phyloP scores from a whole-genome alignment of 1,140 invertebrate species.

The Papilio polytes region DNA sequence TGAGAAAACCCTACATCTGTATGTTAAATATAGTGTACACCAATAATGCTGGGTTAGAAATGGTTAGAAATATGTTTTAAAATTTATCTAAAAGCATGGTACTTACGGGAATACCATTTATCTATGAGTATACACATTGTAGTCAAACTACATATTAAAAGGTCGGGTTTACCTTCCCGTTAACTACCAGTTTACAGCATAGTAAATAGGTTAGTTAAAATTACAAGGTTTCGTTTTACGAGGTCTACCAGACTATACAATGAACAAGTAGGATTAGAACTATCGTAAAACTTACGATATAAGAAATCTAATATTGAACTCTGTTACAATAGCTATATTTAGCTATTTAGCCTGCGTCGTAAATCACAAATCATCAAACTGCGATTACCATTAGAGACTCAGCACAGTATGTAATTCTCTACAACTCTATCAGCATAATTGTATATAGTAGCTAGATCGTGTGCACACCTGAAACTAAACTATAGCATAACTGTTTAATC shows the following conservation, averaged over 20 bases:
- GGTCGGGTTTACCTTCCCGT: constrained; percentile 29
- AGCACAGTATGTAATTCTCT: too few species aligned
- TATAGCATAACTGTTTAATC: too few species aligned
- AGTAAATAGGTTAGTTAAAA: constrained; percentile 52
- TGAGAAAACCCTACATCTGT: too few species aligned
- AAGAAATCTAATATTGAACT: constrained; percentile 43
- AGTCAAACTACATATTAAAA: constrained; percentile 28
- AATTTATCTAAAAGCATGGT: not conserved
- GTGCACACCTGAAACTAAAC: too few species aligned
- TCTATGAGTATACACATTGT: constrained; percentile 7
- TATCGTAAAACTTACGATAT: constrained; percentile 42
- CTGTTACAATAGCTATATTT: not conserved
- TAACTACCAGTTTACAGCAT: constrained; percentile 39
- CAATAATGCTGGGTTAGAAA: not conserved
- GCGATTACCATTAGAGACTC: too few species aligned
- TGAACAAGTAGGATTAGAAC: constrained; percentile 46
- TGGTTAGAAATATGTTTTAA: too few species aligned
- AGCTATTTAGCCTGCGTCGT: not conserved
- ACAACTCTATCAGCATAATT: too few species aligned
- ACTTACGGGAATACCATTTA: not conserved
- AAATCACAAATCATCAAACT: too few species aligned
- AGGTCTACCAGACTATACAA: constrained; percentile 46
- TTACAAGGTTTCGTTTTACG: constrained; percentile 46
- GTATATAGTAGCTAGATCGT: too few species aligned
- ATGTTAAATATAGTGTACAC: too few species aligned